Evolutionary conservation across 2,888 invertebrate genomes (phyloP), one percentile per base, ranked within the genome.

Genomic region (Hesperia comma): DNA sequence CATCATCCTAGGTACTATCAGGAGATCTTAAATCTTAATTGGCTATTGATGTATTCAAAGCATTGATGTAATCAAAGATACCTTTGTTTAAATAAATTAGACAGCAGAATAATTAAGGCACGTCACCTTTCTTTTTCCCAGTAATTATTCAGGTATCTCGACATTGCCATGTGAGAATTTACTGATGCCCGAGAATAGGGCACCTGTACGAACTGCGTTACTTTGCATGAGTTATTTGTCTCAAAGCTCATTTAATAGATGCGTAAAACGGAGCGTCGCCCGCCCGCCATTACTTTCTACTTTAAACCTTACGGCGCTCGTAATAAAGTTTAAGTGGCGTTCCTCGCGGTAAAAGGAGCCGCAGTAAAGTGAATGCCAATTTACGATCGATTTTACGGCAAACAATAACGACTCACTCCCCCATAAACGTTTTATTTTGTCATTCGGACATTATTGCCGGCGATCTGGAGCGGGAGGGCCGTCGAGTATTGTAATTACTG

Each of bases 301-400:
- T 41, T 57, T 41, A 10, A 26, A 41, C 57, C 41, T 57, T 57
- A 57, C 12, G 2, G 10, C 19, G 1, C 21, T 26, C 1, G 21
- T 3, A 41, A 41, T 26, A 57, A 26, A 41, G 57, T 21, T 57
- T 4, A n/a, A 3, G 14, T n/a, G n/a, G 49, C 14, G 40, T 41
- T 8, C n/a, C 19, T 5, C 17, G 17, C 12, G 7, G 8, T 49
- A 14, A 21, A 41, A 26, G 41, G 56, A 55, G 33, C 43, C 33
- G 46, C 26, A 14, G 15, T 17, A 33, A 63, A 63, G 55, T 46
- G 55, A 63, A 63, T 46, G 55, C 46, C 55, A 57, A 26, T 56
- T 63, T 63, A 63, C 63, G 63, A 56, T 56, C 49, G 63, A 63
- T 57, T 63, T 63, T 57, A 64, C 51, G 63, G 51, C 57, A 41